Conservation (phyloP, 2,888 invertebrate species). For the Trisateles emortualis region DNA sequence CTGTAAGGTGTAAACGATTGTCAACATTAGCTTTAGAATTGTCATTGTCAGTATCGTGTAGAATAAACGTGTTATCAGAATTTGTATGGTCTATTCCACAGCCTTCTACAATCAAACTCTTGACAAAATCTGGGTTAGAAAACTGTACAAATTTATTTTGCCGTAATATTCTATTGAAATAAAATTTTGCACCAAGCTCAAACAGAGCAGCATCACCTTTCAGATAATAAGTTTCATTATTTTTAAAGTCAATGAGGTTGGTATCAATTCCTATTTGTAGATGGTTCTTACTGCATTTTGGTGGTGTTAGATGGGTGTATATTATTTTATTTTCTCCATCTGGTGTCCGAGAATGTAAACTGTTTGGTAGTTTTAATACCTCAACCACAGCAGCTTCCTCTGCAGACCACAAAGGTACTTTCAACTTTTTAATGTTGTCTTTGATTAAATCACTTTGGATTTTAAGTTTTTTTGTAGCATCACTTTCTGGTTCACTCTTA, state of each 20-base stretch:
- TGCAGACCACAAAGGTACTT: conserved; percentile 89
- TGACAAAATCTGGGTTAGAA: conserved; percentile 92
- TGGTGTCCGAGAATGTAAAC: conserved; percentile 89
- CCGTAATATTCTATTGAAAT: conserved; percentile 75
- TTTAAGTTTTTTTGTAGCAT: conserved; percentile 83
- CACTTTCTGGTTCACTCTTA: conserved; percentile 64
- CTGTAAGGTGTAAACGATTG: conserved; percentile 90
- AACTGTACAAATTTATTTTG: conserved; percentile 88
- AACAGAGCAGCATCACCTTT: conserved; percentile 90
- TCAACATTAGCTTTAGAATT: conserved; percentile 83
- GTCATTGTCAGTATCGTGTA: conserved; percentile 86
- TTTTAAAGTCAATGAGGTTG: conserved; percentile 86
- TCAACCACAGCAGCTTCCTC: conserved; percentile 90
- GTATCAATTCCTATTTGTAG: conserved; percentile 84
- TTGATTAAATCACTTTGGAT: conserved; percentile 85
- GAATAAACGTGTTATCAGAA: conserved; percentile 85
- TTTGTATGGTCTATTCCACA: conserved; percentile 88
- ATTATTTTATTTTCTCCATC: conserved; percentile 63
- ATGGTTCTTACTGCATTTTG: conserved; percentile 77
- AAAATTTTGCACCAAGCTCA: conserved; percentile 88
- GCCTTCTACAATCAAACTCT: conserved; percentile 92
- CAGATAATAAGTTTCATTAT: conserved; percentile 88
- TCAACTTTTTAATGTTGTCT: conserved; percentile 89
- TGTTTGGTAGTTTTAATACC: conserved; percentile 90
- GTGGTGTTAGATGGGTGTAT: conserved; percentile 58